Evolutionary conservation across 2,888 invertebrate genomes (phyloP), one percentile per base, ranked within the genome.

Genomic region (Orthosia cruda): DNA sequence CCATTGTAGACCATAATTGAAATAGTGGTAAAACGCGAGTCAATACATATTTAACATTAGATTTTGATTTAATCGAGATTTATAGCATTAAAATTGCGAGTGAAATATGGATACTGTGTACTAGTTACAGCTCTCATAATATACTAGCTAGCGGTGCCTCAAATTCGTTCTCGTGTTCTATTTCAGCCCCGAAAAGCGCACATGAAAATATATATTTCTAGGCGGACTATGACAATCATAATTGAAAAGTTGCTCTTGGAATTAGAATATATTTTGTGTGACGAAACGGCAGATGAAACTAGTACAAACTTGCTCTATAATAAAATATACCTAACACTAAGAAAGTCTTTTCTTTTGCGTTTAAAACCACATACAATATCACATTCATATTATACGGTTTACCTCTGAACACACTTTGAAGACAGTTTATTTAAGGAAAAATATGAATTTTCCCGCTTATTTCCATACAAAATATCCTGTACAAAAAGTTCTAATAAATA

Each of bases 121-220:
- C 49, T 47, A 57, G 26, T 57, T 57, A 57, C 18, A 32, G 23
- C 66, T 49, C 26, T 47, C 18, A 49, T 47, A 16, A 57, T 49
- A 18, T 50, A 58, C 3, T 50, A 5, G 11, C 12, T 54, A n/a
- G 20, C 11, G 18, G 5, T 7, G 23, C 9, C 20, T 32, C 47
- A 54, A 71, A 47, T 47, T 18, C 15, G 23, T 74, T 74, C 32
- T 20, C 45, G 15, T 73, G 20, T 73, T n/a, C 50, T 65, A 52
- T 50, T 65, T 58, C 13, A 5, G 5, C 18, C 12, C n/a, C 26
- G 26, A 62, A 47, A 61, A 32, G 18, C 32, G 32, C 50, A 47
- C 4, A 4, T 52, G 20, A 47, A 68, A 62, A 45, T 67, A 59
- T 0, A 0, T 45, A 45, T 1, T 11, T 20, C 9, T 52, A 40